Conservation (phyloP, 2,113 vertebrate genomes). For the Microcebus jonahi region DNA sequence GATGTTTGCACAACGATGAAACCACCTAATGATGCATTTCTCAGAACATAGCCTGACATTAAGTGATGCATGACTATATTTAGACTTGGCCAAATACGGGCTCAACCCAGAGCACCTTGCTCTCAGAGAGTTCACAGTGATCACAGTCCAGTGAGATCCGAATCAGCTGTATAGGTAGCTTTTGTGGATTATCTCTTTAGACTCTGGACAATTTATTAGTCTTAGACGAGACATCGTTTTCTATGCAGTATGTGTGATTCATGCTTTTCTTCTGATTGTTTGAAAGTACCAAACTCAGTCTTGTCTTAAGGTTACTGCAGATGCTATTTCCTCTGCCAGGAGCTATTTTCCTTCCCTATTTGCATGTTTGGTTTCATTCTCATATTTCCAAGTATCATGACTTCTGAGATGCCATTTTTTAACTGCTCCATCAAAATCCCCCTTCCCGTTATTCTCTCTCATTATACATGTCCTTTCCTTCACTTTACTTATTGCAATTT, state of each 20-base stretch:
- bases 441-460: not conserved
- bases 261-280: constrained; percentile 28
- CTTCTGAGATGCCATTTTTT: not conserved
- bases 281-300: not conserved
- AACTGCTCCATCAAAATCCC: not conserved
- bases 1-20: not conserved
- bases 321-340: not conserved
- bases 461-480: not conserved
- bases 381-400: not conserved
- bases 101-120: not conserved
- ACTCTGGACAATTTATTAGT: not conserved
- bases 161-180: not conserved
- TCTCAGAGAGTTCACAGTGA: not conserved
- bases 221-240: not conserved
- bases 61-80: not conserved
- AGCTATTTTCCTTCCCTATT: not conserved
- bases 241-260: not conserved
- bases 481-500: not conserved
- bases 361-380: not conserved
- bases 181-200: not conserved
- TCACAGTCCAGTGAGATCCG: not conserved
- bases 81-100: not conserved
- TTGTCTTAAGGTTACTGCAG: not conserved
- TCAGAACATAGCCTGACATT: not conserved
- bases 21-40: not conserved